phyloP scores from a whole-genome alignment of 1,140 invertebrate species.

The Panonychus citri region DNA sequence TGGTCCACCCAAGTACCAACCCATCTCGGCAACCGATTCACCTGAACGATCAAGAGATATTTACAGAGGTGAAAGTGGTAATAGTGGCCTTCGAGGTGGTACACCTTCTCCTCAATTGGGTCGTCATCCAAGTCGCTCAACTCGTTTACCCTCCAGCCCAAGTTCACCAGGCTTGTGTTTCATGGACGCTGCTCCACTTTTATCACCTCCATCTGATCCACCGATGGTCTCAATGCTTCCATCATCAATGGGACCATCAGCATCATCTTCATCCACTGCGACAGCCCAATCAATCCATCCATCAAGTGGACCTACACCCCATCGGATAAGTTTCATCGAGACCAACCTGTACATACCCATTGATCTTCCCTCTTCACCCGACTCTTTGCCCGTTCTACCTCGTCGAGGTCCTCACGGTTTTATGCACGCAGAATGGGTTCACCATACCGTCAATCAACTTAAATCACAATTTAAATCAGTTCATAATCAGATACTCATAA shows the following conservation, averaged over 20 bases:
- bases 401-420: not conserved
- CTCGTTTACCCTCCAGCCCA: not conserved
- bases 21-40: not conserved
- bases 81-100: not conserved
- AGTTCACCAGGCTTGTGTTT: not conserved
- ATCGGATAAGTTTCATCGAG: constrained; percentile 11
- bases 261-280: too few species aligned
- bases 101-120: not conserved
- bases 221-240: not conserved
- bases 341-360: constrained; percentile 7
- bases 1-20: constrained; percentile 3
- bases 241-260: not conserved
- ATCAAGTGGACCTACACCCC: not conserved
- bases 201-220: constrained; percentile 4
- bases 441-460: constrained; percentile 1
- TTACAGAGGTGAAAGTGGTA: not conserved
- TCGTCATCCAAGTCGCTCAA: not conserved
- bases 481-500: constrained; percentile 8
- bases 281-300: not conserved
- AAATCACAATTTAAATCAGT: constrained; percentile 7
- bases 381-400: not conserved
- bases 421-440: constrained; percentile 8
- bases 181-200: not conserved
- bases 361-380: constrained; percentile 6
- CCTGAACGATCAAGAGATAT: not conserved